Evolutionary conservation across 2,113 vertebrate genomes (phyloP), one percentile per base, ranked within the genome.

Genomic region (Myocastor coypus): DNA sequence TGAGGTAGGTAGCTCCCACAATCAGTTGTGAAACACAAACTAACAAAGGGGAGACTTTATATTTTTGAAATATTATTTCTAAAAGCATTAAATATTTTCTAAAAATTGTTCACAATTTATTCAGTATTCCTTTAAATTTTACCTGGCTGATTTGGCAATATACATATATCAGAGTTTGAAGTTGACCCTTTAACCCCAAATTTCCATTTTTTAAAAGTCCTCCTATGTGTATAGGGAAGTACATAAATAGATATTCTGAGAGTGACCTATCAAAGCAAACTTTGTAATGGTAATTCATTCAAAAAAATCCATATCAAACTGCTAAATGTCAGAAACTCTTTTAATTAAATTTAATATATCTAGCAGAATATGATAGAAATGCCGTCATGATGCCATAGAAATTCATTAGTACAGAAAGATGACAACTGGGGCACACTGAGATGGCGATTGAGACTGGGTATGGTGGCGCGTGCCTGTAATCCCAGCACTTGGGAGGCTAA

Each of bases 281-380:
- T 69, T 71, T 64, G 37, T 80, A 80, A 80, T 46, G 12, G 50
- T 50, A 85, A 59, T 66, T 59, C 20, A 87, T 75, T 10, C 26
- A 12, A 40, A 19, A 85, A 59, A 85, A 59, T 66, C 50, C 32
- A 69, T 84, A 14, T 75, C 34, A 88, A 75, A 20, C 69, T 40
- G 87, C 11, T 71, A 92, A 89, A 75, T 71, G n/a, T 71, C 68
- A 71, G 68, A 22, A 71, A 71, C 78, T 80, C 13, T 80, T 22
- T 91, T 95, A 88, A 96, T 24, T 83, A 87, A 90, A 83, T 37
- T 22, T 37, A 71, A 68, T 68, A 34, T 34, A 68, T 20, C 68
- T 34, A 71, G n/a, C 19, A 19, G n/a, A 71, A 69, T 69, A 37
- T 34, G 9, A 37, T 69, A 16, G 19, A 71, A n/a, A 3, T 66